phyloP scores from a whole-genome alignment of 1,140 invertebrate genomes.

The Brachionus rubens region DNA sequence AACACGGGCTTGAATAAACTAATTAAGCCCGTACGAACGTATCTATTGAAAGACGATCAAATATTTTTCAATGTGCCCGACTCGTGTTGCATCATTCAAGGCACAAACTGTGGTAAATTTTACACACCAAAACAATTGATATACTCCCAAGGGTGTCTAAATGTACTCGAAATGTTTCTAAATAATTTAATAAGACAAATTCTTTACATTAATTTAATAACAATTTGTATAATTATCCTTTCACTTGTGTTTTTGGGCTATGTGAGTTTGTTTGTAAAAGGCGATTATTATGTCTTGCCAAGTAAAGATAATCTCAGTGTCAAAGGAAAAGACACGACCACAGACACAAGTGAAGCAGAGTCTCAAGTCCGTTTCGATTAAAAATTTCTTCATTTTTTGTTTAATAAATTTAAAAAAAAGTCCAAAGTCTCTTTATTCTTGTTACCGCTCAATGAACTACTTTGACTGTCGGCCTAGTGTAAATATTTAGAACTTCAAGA shows the following conservation, averaged over 20 bases:
- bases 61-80: background rate
- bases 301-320: background rate
- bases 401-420: too few species aligned
- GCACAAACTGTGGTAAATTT: constrained; percentile 7
- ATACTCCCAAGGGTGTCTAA: background rate
- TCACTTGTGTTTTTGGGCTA: background rate
- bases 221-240: background rate
- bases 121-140: background rate
- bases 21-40: background rate
- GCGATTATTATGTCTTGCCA: background rate
- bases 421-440: too few species aligned
- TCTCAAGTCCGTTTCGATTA: too few species aligned
- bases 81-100: constrained; percentile 1
- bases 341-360: too few species aligned
- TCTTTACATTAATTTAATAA: background rate
- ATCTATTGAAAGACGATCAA: background rate
- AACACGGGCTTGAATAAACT: background rate
- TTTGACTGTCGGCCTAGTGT: too few species aligned
- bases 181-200: constrained; percentile 18
- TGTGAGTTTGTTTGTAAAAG: background rate
- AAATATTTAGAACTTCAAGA: too few species aligned
- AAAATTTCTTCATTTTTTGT: too few species aligned
- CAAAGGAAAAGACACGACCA: background rate
- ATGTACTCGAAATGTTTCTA: background rate
- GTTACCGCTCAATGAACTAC: too few species aligned